Evolutionary conservation across 1,140 invertebrate genomes (phyloP), one percentile per base, ranked within the genome.

Genomic region (Heliconius nattereri): DNA sequence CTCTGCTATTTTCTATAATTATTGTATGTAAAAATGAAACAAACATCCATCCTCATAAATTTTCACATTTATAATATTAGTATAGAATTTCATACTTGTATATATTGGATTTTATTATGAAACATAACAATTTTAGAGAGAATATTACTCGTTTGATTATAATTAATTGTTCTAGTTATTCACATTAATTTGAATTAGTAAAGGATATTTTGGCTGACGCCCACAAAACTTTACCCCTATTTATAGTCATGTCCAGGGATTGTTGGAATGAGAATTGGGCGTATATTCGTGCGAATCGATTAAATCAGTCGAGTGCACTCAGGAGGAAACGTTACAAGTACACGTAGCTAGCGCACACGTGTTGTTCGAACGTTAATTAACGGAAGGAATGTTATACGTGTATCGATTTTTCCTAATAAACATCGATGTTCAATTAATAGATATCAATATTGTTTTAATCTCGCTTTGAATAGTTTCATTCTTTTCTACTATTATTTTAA

Each of bases 291-390:
- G 23, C 13, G 1, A 74, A 80, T 80, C 78, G 60, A 75, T 79
- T 52, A 70, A 71, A 29, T 75, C 72, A 79, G 72, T 79, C 72
- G 75, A 79, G 73, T 71, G 78, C 37, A 75, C 60, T 75, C 73
- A 71, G 20, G 40, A 75, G 78, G 78, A 78, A 79, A 79, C 29
- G 57, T 74, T 79, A 37, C 8, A 57, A 79, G 73, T 73, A 40
- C 52, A 75, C 29, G 40, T 71, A 75, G 45, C 57, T n/a, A 75
- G 45, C 26, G 35, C 57, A 40, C 71, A 35, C 71, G 20, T 40
- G 52, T 57, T 66, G 57, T 66, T 66, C 29, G 57, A 66, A 66
- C 57, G 45, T 78, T 75, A 54, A 75, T 75, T 75, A 75, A 57
- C 29, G 26, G 49, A 26, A 23, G 16, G n/a, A 57, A 75, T n/a